Base-by-base conservation (phyloP, 2,797 vertebrate species). In the Enteromius radiatus region DNA sequence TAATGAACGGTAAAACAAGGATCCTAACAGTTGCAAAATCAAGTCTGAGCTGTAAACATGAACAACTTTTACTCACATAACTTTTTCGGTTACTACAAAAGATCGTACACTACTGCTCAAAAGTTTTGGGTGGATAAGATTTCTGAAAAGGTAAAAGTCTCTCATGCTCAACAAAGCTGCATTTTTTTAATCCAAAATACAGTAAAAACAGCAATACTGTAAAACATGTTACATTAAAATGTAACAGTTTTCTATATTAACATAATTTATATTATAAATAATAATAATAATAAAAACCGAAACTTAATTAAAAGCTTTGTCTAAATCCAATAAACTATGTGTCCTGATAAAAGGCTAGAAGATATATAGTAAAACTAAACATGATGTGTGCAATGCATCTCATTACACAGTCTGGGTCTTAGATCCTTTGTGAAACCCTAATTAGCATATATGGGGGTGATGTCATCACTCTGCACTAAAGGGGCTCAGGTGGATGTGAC, bases 401-500 rank as follows among this genome's bases (percentile, higher is more conserved):
- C n/a, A 38, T 19, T 61, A 7, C 75, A 52, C 15, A 26, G 21
- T 52, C 11, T 36, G 26, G 38, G 21, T 54, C 21, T 70, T 15
- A 9, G 47, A 52, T 1, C n/a, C 33, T 49, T 36, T 45, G 38
- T 56, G 47, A 70, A 87, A 79, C 11, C 56, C 47, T 68, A 47
- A 33, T 47, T 56, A 36, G 33, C 69, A 81, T 78, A 81, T 28
- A 31, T 17, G 26, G 61, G 28, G n/a, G 49, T 21, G 75, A 82
- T 79, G 59, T 79, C 84, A 79, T 79, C 56, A 75, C 52, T 83
- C 14, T n/a, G 3, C 38, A 47, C 38, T 41, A 75, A 65, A 75
- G 45, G 28, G 63, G 31, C 78, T 81, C 82, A 87, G 86, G 79
- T 84, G 84, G 75, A 68, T 21, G 52, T 15, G 69, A 21, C 49